phyloP scores from a whole-genome alignment of 1,140 invertebrate genomes.

The Ceratina australensis region DNA sequence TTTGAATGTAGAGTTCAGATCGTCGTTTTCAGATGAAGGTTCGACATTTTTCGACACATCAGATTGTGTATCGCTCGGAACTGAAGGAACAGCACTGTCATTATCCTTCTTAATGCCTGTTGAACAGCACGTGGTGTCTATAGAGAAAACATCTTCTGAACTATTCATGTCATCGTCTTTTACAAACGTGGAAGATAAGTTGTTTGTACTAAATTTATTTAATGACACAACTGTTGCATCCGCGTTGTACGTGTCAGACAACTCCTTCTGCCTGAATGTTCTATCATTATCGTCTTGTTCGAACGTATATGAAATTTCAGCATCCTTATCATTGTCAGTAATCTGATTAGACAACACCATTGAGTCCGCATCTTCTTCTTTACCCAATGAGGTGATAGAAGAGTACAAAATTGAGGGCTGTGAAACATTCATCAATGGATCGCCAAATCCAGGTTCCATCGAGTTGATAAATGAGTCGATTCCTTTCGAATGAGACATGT shows the following conservation, averaged over 20 bases:
- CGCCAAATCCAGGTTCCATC: slow-evolving; percentile 67
- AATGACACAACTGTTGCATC: background rate
- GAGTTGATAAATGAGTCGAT: slow-evolving; percentile 73
- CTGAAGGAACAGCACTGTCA: background rate
- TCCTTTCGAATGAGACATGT: slow-evolving; percentile 72
- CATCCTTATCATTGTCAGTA: background rate
- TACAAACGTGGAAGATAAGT: slow-evolving; percentile 57
- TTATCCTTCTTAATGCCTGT: background rate
- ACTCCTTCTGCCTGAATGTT: slow-evolving; percentile 44
- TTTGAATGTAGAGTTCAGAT: slow-evolving; percentile 48
- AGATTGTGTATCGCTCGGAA: background rate
- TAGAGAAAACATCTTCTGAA: background rate
- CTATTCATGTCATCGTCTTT: slow-evolving; percentile 14
- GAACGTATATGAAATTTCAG: background rate
- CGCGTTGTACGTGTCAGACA: slow-evolving; percentile 42
- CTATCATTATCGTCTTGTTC: slow-evolving; percentile 41
- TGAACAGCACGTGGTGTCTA: slow-evolving; percentile 11
- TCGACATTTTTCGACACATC: background rate
- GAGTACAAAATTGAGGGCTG: slow-evolving; percentile 72
- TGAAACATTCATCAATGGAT: slow-evolving; percentile 70
- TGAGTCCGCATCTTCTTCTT: slow-evolving; percentile 22
- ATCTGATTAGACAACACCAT: background rate
- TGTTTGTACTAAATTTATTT: slow-evolving; percentile 7
- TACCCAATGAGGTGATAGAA: slow-evolving; percentile 60
- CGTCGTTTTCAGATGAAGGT: background rate